These are phyloP conservation scores for Leucophenga varia DNA, from an alignment of 1,140 invertebrate species.

Conservation along the genomic window DNA sequence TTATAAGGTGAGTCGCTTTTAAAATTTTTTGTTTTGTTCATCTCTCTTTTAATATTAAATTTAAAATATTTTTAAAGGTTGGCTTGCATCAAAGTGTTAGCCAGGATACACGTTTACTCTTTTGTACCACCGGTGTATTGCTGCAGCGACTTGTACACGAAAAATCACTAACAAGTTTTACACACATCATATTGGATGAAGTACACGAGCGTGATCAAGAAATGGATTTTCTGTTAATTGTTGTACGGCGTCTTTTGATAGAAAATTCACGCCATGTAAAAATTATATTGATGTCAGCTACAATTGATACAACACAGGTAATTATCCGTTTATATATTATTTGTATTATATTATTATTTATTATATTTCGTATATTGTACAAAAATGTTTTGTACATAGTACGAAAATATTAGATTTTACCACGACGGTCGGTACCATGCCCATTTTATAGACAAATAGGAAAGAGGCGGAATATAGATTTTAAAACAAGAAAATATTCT, in stretches of 20 bases:
- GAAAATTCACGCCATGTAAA: constrained; percentile 72
- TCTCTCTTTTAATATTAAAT: neutral
- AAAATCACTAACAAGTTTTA: constrained; percentile 68
- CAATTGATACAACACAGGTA: constrained; percentile 66
- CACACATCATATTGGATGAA: constrained; percentile 93
- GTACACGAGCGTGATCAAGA: constrained; percentile 95
- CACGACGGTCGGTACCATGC: too few species aligned
- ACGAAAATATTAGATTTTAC: neutral
- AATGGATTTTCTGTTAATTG: constrained; percentile 85
- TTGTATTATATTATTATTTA: neutral
- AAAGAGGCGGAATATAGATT: too few species aligned
- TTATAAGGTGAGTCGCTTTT: constrained; percentile 65
- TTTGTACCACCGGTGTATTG: constrained; percentile 82
- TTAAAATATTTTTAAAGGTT: constrained; percentile 52
- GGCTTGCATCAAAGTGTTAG: constrained; percentile 31
- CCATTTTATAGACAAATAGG: too few species aligned
- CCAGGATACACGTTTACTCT: constrained; percentile 81
- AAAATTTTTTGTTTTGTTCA: neutral
- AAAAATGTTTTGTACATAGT: neutral
- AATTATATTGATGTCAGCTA: constrained; percentile 87
- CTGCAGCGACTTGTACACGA: constrained; percentile 72
- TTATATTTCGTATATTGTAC: neutral
- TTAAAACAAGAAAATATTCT: too few species aligned
- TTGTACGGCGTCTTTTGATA: constrained; percentile 79
- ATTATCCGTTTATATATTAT: neutral